A percentile compares a stretch with the other conserved stretches of the same genome.
phyloP scores from a whole-genome alignment of 2,888 invertebrate genomes.

The Minunthozetes semirufus region DNA sequence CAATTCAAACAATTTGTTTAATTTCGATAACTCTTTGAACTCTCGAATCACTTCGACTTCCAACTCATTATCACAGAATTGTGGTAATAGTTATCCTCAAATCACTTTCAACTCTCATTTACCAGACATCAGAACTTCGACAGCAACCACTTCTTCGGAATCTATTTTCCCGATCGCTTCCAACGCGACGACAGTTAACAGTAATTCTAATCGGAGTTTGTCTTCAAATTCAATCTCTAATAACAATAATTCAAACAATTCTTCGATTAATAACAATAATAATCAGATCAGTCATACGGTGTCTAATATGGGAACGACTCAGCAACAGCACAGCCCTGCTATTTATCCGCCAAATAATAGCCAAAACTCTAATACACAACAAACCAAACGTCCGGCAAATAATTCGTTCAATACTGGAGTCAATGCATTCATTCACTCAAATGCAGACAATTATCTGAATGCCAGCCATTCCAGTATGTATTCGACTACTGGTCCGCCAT shows the following conservation, averaged over 20 bases:
- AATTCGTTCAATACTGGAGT: not conserved
- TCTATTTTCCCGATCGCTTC: not conserved
- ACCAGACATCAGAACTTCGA: not conserved
- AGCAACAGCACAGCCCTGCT: not conserved
- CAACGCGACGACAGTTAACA: not conserved
- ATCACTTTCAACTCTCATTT: slow-evolving; percentile 20
- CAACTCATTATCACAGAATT: not conserved
- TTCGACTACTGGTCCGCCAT: not conserved
- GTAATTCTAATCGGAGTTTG: not conserved
- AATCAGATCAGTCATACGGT: slow-evolving; percentile 19
- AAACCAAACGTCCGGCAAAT: slow-evolving; percentile 5
- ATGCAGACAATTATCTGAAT: not conserved
- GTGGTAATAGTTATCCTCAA: slow-evolving; percentile 10
- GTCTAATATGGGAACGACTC: not conserved
- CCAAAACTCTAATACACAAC: not conserved
- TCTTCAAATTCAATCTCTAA: not conserved
- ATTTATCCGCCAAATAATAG: not conserved
- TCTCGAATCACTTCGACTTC: not conserved
- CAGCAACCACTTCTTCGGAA: not conserved
- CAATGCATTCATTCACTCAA: slow-evolving; percentile 7
- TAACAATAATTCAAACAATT: not conserved
- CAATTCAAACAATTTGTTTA: slow-evolving; percentile 16
- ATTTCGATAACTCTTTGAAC: not conserved
- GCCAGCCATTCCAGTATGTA: not conserved
- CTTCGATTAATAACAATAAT: not conserved